These are phyloP conservation scores for Myodes glareolus DNA, from an alignment of 2,113 vertebrate genomes.

Conservation along the genomic window DNA sequence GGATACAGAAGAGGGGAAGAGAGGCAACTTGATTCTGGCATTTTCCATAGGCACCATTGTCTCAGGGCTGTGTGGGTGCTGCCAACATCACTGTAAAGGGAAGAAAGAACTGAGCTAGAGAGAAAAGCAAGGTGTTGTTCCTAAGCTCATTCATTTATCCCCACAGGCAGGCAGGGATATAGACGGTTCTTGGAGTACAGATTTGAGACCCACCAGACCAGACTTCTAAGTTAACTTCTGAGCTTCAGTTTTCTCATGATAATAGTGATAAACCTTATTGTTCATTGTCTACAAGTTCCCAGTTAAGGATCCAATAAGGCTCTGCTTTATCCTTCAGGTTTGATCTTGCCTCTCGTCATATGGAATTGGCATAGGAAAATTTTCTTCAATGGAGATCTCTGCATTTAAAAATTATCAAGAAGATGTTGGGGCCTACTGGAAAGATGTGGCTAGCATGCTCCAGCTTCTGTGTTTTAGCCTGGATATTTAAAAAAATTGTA, in stretches of 20 bases:
- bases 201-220: not conserved
- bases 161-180: not conserved
- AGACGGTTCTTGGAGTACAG: not conserved
- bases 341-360: not conserved
- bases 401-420: conserved; percentile 24
- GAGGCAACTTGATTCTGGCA: not conserved
- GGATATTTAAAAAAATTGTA: not conserved
- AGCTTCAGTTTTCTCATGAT: conserved; percentile 17
- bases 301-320: not conserved
- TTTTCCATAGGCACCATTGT: not conserved
- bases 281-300: conserved; percentile 5
- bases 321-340: not conserved
- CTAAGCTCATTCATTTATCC: not conserved
- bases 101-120: not conserved
- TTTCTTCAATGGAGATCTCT: conserved; percentile 31
- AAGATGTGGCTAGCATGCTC: not conserved
- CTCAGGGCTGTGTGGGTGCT: not conserved
- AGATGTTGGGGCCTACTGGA: not conserved
- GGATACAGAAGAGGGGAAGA: not conserved
- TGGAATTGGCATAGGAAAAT: not conserved
- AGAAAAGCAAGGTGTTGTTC: not conserved
- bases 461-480: not conserved
- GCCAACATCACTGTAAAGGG: not conserved
- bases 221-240: not conserved
- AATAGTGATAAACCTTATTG: not conserved